Conservation (phyloP, 2,888 invertebrate genomes). For the Chironomus riparius region DNA sequence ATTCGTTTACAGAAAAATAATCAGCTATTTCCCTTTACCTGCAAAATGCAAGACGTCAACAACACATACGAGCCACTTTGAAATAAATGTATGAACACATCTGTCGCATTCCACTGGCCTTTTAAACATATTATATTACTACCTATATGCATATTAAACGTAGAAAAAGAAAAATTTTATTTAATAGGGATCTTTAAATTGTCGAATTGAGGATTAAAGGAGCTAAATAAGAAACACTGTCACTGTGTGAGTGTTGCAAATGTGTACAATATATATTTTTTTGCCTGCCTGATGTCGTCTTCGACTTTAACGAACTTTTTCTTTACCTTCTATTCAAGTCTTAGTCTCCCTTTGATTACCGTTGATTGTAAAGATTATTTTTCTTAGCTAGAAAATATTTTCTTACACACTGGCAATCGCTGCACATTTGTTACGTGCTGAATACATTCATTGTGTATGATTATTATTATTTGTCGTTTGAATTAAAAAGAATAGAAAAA, state of each 20-base stretch:
- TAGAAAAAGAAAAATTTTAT: not conserved
- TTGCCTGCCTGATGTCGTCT: constrained; percentile 7
- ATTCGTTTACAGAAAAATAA: no score
- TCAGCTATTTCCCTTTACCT: not conserved
- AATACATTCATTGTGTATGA: not conserved
- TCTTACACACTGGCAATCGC: not conserved
- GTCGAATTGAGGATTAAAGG: constrained; percentile 13
- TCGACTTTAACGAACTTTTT: constrained; percentile 27
- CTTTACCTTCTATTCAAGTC: no score
- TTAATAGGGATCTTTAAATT: constrained; percentile 20
- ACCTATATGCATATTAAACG: not conserved
- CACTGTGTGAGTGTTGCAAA: not conserved
- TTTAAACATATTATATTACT: not conserved
- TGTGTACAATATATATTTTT: constrained; percentile 13
- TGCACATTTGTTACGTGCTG: constrained; percentile 4
- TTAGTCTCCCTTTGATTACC: constrained; percentile 25
- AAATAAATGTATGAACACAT: not conserved
- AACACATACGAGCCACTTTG: not conserved
- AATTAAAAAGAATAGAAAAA: not conserved
- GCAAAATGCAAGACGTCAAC: constrained; percentile 25
- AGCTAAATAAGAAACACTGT: not conserved
- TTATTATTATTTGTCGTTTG: constrained; percentile 22
- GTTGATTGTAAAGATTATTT: constrained; percentile 24
- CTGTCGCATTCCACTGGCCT: constrained; percentile 22
- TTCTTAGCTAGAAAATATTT: not conserved